Percentiles rank a stretch among this genome's conserved stretches.
Conservation (phyloP, 2,797 vertebrate genomes). For the Epinephelus awoara region DNA sequence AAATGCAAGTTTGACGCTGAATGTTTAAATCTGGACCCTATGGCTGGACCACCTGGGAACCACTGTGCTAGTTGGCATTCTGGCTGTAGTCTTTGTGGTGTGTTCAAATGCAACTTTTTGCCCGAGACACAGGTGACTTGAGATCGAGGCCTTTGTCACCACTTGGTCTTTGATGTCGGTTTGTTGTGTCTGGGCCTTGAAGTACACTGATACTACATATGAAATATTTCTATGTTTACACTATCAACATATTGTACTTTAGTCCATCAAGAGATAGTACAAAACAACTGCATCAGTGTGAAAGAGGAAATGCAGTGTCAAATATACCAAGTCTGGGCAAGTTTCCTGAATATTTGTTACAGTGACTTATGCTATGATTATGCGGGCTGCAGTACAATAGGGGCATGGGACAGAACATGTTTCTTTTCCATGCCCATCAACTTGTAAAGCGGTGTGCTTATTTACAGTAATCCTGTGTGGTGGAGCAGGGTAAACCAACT, state of each 20-base stretch:
- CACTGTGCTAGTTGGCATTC: no score
- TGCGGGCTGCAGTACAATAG: neutral
- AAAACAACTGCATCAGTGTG: neutral
- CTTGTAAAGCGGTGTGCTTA: neutral
- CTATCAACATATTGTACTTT: neutral
- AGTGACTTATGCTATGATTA: conserved; percentile 3
- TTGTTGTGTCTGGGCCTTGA: no score
- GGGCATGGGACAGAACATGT: neutral
- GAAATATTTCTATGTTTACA: neutral
- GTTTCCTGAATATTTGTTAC: conserved; percentile 4
- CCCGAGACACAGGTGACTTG: no score
- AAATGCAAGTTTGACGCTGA: no score
- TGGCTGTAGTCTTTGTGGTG: no score
- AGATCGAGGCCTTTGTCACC: no score
- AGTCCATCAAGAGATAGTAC: neutral
- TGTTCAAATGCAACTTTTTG: no score
- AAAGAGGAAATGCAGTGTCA: conserved; percentile 2
- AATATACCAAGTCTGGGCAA: neutral
- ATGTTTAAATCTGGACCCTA: no score
- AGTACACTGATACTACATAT: no score
- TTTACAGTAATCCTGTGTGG: conserved; percentile 1
- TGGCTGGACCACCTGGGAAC: no score
- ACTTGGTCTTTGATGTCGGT: no score
- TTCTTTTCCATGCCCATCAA: neutral
- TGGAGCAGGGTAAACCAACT: conserved; percentile 9